These are phyloP conservation scores for Clarias pachynema DNA, from an alignment of 2,797 vertebrate species.

Conservation along the genomic window DNA sequence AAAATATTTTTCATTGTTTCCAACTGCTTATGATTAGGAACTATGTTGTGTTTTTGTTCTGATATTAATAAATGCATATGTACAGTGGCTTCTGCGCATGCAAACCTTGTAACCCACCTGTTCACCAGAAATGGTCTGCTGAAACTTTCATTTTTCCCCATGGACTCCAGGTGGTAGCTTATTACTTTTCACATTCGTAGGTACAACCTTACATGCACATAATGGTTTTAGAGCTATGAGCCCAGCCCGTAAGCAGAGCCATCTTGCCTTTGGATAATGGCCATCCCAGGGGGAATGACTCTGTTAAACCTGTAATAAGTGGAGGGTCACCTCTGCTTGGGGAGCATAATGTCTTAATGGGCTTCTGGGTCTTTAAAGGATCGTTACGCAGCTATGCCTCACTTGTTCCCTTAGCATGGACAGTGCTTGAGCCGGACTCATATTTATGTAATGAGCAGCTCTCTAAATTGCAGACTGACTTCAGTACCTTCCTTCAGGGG, in stretches of 20 bases:
- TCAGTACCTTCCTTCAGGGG: slow-evolving; percentile 33
- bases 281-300: slow-evolving; percentile 46
- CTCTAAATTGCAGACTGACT: slow-evolving; percentile 43
- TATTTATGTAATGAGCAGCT: slow-evolving; percentile 44
- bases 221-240: slow-evolving; percentile 47
- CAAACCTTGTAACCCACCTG: neutral
- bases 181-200: slow-evolving; percentile 41
- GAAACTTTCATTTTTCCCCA: neutral
- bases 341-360: slow-evolving; percentile 56
- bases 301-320: slow-evolving; percentile 57
- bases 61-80: neutral
- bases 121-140: neutral
- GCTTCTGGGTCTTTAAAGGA: slow-evolving; percentile 57
- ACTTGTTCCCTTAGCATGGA: slow-evolving; percentile 52
- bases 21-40: neutral
- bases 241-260: slow-evolving; percentile 37
- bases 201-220: slow-evolving; percentile 48
- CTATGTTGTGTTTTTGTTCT: neutral
- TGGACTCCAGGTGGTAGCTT: slow-evolving; percentile 35
- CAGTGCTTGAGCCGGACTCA: slow-evolving; percentile 42
- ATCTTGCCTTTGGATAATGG: slow-evolving; percentile 54
- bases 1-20: neutral
- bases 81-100: neutral
- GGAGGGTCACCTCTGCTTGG: slow-evolving; percentile 54
- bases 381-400: slow-evolving; percentile 57